phyloP scores from a whole-genome alignment of 2,797 vertebrate genomes.

The Amazona finschi region DNA sequence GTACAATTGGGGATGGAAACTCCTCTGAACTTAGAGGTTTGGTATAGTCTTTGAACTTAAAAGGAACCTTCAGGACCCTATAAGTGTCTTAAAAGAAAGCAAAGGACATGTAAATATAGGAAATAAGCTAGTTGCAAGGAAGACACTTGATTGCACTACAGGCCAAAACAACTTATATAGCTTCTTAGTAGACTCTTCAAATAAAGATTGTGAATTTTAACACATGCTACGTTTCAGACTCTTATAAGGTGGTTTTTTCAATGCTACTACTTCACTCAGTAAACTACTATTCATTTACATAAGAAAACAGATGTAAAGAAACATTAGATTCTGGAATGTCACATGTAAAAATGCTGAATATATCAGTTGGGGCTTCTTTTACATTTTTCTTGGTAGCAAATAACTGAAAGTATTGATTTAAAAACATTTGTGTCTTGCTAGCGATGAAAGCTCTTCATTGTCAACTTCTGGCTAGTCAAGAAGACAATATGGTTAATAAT shows the following conservation, averaged over 20 bases:
- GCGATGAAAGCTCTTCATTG: neutral
- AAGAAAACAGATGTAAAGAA: neutral
- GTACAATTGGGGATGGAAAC: neutral
- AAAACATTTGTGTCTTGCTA: neutral
- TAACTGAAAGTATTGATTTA: neutral
- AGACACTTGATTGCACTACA: neutral
- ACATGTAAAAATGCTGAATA: neutral
- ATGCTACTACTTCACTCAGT: neutral
- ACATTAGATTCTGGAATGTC: neutral
- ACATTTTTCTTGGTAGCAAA: neutral
- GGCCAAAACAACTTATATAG: neutral
- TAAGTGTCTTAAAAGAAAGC: neutral
- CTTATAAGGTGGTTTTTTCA: neutral
- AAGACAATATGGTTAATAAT: neutral
- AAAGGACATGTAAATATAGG: neutral
- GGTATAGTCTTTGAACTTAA: neutral
- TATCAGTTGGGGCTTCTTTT: accelerated
- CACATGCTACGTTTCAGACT: neutral
- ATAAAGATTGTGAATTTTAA: neutral
- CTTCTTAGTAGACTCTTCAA: neutral
- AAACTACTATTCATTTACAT: neutral
- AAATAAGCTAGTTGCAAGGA: neutral
- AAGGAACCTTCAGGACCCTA: neutral
- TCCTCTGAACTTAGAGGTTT: neutral
- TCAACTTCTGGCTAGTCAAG: neutral